These are phyloP conservation scores for Platyscapa corneri DNA, from an alignment of 1,140 invertebrate species.

Conservation along the genomic window DNA sequence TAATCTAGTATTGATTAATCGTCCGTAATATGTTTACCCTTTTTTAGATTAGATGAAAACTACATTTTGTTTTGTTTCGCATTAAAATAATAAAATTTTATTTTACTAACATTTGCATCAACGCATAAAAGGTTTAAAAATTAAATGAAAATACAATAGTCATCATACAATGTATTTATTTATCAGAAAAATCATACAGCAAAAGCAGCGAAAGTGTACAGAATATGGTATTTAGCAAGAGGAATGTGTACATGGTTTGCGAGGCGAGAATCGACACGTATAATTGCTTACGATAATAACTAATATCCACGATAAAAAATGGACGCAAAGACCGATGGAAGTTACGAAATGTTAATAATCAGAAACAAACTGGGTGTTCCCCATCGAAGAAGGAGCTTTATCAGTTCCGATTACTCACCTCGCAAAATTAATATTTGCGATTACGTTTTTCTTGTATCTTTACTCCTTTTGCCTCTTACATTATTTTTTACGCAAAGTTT, in stretches of 20 bases:
- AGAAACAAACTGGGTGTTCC: not conserved
- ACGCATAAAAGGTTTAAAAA: not conserved
- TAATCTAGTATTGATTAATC: too few relatives aligned
- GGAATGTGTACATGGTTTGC: conserved; percentile 58
- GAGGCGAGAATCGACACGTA: conserved; percentile 45
- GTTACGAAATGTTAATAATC: not conserved
- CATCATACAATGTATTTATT: conserved; percentile 60
- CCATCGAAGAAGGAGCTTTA: not conserved
- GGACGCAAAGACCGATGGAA: not conserved
- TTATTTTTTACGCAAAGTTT: not conserved
- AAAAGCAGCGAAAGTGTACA: conserved; percentile 61
- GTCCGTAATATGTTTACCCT: too few relatives aligned
- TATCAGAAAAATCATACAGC: conserved; percentile 64
- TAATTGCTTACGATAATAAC: not conserved
- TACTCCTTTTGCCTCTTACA: not conserved
- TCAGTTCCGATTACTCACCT: not conserved
- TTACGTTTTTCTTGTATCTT: not conserved
- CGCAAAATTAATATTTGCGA: conserved; percentile 7
- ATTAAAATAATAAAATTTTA: not conserved
- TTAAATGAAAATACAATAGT: not conserved
- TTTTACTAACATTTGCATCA: not conserved
- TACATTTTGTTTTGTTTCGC: too few relatives aligned
- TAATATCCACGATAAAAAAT: not conserved
- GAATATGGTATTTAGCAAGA: conserved; percentile 60
- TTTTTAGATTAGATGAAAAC: too few relatives aligned